phyloP scores from a whole-genome alignment of 2,797 vertebrate genomes.

The Sphenopsis melanotis region DNA sequence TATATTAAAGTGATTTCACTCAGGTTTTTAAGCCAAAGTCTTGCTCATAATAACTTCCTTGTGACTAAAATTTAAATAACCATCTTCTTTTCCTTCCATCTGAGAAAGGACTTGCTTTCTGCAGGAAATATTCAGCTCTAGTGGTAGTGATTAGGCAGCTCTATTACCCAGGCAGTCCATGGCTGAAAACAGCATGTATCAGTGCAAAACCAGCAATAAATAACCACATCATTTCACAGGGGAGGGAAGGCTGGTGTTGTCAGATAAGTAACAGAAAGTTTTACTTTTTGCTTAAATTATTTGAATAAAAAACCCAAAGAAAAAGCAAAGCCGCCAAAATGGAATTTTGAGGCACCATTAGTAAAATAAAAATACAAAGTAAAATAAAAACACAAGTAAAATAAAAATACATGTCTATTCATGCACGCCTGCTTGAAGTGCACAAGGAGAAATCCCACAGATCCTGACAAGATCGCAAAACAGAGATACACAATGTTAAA shows the following conservation, averaged over 20 bases:
- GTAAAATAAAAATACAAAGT: not conserved
- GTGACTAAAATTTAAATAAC: not conserved
- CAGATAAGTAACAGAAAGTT: conserved; percentile 55
- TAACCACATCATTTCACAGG: conserved; percentile 1
- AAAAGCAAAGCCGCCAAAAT: not conserved
- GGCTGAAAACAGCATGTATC: conserved; percentile 52
- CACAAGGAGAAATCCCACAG: not conserved
- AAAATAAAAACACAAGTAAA: not conserved
- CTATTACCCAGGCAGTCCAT: not conserved
- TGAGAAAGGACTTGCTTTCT: not conserved
- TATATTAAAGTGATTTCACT: conserved; percentile 11
- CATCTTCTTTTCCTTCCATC: not conserved
- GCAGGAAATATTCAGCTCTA: not conserved
- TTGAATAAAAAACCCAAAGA: conserved; percentile 33
- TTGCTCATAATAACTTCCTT: not conserved
- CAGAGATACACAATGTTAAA: not conserved
- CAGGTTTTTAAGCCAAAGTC: not conserved
- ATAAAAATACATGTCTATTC: not conserved
- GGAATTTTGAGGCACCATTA: not conserved
- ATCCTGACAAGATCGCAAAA: not conserved
- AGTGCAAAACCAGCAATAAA: conserved; percentile 17
- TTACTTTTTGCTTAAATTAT: conserved; percentile 37
- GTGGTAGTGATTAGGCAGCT: conserved; percentile 35
- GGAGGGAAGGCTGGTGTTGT: conserved; percentile 1
- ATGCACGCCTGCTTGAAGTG: not conserved